Evolutionary conservation across 2,113 vertebrate species (phyloP).

Genomic region (Lophura nycthemera): DNA sequence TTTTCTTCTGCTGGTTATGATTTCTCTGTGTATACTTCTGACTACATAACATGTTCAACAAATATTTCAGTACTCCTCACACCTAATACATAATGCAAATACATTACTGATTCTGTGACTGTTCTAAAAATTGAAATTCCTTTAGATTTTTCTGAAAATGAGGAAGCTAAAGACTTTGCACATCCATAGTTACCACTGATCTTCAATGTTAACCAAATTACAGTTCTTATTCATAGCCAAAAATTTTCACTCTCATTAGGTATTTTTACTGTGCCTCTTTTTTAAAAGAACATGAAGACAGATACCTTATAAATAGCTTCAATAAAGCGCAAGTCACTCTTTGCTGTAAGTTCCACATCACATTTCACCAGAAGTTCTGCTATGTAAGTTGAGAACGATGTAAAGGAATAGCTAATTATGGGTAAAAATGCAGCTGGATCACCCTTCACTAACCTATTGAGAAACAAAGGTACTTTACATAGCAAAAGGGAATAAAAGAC

Average conservation of each 20-base stretch:
- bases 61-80: not conserved
- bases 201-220: not conserved
- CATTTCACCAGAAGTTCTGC: conserved; percentile 85
- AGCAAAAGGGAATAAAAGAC: not conserved
- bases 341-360: conserved; percentile 86
- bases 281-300: not conserved
- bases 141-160: too few relatives aligned
- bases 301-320: conserved; percentile 93
- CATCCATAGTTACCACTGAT: not conserved
- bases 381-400: conserved; percentile 87
- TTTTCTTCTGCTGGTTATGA: not conserved
- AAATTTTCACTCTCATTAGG: not conserved
- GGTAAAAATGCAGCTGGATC: conserved; percentile 88
- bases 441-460: conserved; percentile 86
- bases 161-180: not conserved
- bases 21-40: not conserved
- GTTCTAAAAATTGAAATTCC: not conserved
- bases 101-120: not conserved
- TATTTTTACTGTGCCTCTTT: not conserved
- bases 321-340: conserved; percentile 90
- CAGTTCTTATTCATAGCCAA: not conserved
- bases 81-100: not conserved
- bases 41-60: not conserved
- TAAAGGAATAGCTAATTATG: conserved; percentile 89
- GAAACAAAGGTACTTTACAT: conserved; percentile 16